phyloP scores from a whole-genome alignment of 2,113 vertebrate genomes.

The Macquaria ambigua region DNA sequence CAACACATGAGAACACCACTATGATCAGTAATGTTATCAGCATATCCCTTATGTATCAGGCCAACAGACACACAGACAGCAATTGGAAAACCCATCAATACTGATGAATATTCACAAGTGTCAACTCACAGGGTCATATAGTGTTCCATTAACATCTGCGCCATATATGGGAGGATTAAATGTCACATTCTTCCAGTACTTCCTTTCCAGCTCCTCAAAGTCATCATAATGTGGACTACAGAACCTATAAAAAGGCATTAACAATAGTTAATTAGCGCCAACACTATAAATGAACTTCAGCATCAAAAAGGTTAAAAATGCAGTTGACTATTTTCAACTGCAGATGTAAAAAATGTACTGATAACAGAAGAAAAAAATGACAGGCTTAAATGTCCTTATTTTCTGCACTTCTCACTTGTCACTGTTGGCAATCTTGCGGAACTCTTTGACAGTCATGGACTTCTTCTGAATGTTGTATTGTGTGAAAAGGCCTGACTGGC shows the following conservation, averaged over 20 bases:
- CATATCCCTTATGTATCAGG: background rate
- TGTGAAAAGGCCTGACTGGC: conserved; percentile 98
- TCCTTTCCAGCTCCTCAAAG: conserved; percentile 97
- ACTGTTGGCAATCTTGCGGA: conserved; percentile 93
- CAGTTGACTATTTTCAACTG: background rate
- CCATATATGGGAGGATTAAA: conserved; percentile 97
- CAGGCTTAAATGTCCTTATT: background rate
- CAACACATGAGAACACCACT: background rate
- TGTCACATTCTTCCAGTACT: conserved; percentile 98
- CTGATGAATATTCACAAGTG: background rate
- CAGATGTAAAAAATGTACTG: background rate
- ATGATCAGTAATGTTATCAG: background rate
- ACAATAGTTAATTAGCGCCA: background rate
- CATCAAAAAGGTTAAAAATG: background rate
- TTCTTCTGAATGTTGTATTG: conserved; percentile 99
- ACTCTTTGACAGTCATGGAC: conserved; percentile 94
- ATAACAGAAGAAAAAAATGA: background rate
- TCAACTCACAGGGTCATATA: conserved; percentile 92
- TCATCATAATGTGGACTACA: conserved; percentile 94
- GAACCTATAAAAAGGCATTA: conserved; percentile 83
- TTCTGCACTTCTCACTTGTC: conserved; percentile 88
- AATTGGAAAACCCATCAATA: background rate
- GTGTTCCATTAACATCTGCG: conserved; percentile 94
- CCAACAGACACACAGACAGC: background rate
- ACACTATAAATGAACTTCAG: background rate